Percentiles rank a stretch among this genome's conserved stretches.
These are phyloP conservation scores for Rhinopomastus cyanomelas DNA, from an alignment of 2,113 vertebrate genomes.

Conservation along the genomic window DNA sequence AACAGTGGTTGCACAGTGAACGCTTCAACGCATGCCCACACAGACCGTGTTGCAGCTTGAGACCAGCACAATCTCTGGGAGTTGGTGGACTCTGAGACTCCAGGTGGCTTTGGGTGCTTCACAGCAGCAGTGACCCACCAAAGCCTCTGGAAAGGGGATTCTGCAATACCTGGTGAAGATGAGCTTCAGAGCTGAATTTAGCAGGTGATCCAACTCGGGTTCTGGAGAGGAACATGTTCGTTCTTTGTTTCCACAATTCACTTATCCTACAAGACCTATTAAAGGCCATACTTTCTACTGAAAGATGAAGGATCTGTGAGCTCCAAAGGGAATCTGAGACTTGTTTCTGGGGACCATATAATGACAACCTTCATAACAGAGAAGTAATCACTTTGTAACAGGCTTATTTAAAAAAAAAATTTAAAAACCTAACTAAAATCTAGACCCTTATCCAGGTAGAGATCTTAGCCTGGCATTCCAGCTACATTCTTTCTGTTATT, in stretches of 20 bases:
- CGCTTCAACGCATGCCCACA: rapidly evolving
- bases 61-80: neutral
- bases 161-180: neutral
- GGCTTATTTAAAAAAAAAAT: slow-evolving; percentile 34
- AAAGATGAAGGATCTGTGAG: neutral
- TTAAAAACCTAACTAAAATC: slow-evolving; percentile 34
- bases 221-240: neutral
- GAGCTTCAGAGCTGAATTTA: neutral
- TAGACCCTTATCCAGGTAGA: slow-evolving; percentile 71
- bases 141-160: neutral
- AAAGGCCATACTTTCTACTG: neutral
- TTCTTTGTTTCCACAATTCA: neutral
- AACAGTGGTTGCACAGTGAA: rapidly evolving
- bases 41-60: neutral
- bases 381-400: slow-evolving; percentile 49
- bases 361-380: neutral
- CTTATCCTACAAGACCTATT: neutral
- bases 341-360: neutral
- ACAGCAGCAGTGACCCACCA: neutral
- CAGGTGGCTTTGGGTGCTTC: neutral
- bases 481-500: slow-evolving; percentile 77
- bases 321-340: neutral
- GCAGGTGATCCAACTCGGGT: neutral
- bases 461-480: slow-evolving; percentile 74
- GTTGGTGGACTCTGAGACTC: rapidly evolving